Base-by-base conservation (phyloP, 1,140 invertebrate species). In the Aphelenchoides avenae region DNA sequence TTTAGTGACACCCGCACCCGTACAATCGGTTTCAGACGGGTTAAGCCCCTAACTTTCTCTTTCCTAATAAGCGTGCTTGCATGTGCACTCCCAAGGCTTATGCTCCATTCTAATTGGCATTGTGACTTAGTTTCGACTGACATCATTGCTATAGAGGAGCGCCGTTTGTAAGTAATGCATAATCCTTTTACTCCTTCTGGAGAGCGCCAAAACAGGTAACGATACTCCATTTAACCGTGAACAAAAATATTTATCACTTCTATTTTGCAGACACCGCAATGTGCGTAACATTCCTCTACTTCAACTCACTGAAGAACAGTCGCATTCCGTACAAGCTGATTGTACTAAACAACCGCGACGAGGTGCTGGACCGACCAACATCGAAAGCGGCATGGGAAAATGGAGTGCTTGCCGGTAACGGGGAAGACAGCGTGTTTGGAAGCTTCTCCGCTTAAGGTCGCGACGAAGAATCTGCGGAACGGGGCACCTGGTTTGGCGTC, bases 401-500 rank as follows among this genome's bases (percentile, higher is more conserved):
- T 37, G 66, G 53, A 24, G 59, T 69, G 34, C 37, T 69, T 5
- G 50, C 64, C 29, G 66, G 67, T 69, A 46, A 30, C 31, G 52
- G 52, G 11, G 9, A 44, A 4, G 3, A 33, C 13, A 40, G 1
- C 1, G 24, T 31, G 22, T 31, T 29, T 13, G 30, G 29, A 60
- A 20, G 20, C 63, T 31, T 41, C 65, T 67, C 18, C 15, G 22
- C 50, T 56, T 30, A 13, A 69, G 66, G 66, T 11, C 34, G 65
- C 36, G 66, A 69, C 53, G 46, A 71, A 39, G 27, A 56, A 49
- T 60, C 56, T 6, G 24, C 43, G 9, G 68, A 59, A 0, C 27
- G 39, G 22, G 66, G 66, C 33, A 69, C 66, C 22, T 69, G 66
- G 66, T 49, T 72, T 5, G 66, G 68, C 30, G 27, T 69, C 33